A percentile compares a stretch with the other conserved stretches of the same genome.
Conservation (phyloP, 64 coral and sea anemone genomes). For the Dendrophyllia cribrosa region DNA sequence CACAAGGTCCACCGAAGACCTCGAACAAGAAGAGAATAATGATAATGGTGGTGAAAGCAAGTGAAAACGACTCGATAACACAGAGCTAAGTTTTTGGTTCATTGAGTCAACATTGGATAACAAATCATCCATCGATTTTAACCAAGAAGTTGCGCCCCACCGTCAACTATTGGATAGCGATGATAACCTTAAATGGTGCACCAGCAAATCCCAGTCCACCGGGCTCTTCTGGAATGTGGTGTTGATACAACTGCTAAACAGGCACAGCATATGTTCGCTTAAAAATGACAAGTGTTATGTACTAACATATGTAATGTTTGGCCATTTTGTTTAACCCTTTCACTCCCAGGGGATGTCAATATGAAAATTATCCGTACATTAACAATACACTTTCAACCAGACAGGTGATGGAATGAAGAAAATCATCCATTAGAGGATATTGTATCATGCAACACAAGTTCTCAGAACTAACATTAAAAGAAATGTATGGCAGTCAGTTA, state of each 20-base stretch:
- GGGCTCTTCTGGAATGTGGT: slow-evolving; percentile 2
- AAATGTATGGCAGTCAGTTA: too few species aligned
- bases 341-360: too few species aligned
- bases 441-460: too few species aligned
- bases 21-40: neutral
- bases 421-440: too few species aligned
- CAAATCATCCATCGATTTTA: neutral
- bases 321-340: too few species aligned
- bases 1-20: neutral
- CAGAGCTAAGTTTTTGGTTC: slow-evolving; percentile 23
- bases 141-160: slow-evolving; percentile 26
- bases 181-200: slow-evolving; percentile 35
- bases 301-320: too few species aligned
- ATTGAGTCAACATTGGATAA: neutral
- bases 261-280: neutral
- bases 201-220: slow-evolving; percentile 43
- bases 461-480: too few species aligned
- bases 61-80: neutral
- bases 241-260: neutral
- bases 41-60: slow-evolving; percentile 25
- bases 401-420: too few species aligned
- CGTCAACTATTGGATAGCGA: slow-evolving; percentile 46
- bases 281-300: neutral
- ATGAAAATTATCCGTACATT: too few species aligned
- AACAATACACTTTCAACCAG: too few species aligned